Evolutionary conservation across 2,113 vertebrate species (phyloP).

Genomic region (Climacteris rufus): DNA sequence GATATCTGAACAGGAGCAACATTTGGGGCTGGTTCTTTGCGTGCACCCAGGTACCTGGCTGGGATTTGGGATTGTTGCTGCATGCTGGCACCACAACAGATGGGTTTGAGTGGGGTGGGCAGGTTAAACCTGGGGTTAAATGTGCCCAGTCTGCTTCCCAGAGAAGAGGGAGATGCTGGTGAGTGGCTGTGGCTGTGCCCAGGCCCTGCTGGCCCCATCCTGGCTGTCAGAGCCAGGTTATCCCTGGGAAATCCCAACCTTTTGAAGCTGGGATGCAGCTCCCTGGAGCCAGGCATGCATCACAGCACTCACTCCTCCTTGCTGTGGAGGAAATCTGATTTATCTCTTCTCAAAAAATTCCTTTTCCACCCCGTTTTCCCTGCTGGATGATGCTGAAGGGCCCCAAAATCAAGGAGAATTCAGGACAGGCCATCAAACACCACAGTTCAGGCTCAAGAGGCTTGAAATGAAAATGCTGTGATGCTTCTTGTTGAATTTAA

Average conservation of each 20-base stretch:
- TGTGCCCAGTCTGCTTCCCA: neutral
- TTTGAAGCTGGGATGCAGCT: too few relatives aligned
- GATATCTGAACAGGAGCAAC: accelerated
- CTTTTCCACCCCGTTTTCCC: neutral
- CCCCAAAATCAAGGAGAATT: neutral
- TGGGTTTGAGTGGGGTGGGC: neutral
- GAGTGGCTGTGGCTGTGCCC: neutral
- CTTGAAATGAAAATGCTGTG: neutral
- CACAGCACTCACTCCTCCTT: too few relatives aligned
- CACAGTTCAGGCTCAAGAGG: neutral
- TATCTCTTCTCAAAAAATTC: too few relatives aligned
- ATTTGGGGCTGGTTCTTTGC: neutral
- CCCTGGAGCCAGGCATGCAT: too few relatives aligned
- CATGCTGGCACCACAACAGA: accelerated
- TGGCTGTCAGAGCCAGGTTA: too few relatives aligned
- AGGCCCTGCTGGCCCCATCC: too few relatives aligned
- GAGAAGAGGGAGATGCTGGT: neutral
- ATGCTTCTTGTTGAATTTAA: neutral
- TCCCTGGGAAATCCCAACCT: too few relatives aligned
- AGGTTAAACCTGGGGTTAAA: neutral
- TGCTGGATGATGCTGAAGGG: neutral
- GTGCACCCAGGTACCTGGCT: accelerated
- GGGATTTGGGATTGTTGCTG: neutral
- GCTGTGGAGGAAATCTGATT: too few relatives aligned
- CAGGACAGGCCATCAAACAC: neutral